A percentile compares a stretch with the other conserved stretches of the same genome.
Conservation (phyloP, 2,888 invertebrate species). For the Cordylochernes scorpioides region DNA sequence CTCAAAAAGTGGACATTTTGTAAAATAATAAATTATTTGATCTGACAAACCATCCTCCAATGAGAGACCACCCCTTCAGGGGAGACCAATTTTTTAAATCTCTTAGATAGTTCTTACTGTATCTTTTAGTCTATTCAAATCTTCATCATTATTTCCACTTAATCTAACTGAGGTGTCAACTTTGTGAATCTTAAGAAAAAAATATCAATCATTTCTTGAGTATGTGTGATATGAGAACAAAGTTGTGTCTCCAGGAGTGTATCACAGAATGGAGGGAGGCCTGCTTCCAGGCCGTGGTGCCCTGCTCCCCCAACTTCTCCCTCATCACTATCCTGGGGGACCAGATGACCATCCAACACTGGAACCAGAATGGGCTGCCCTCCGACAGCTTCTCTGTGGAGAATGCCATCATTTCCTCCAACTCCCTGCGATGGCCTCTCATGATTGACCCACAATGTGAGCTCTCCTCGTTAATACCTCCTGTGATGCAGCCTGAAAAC, state of each 20-base stretch:
- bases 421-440: conserved; percentile 48
- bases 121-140: too few relatives aligned
- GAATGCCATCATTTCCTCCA: conserved; percentile 24
- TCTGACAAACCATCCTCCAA: too few relatives aligned
- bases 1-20: too few relatives aligned
- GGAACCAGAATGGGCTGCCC: conserved; percentile 25
- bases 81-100: too few relatives aligned
- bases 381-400: conserved; percentile 25
- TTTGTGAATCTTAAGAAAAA: too few relatives aligned
- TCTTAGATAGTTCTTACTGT: too few relatives aligned
- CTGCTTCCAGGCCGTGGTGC: conserved; percentile 33
- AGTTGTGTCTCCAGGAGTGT: conserved; percentile 24
- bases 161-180: too few relatives aligned
- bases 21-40: too few relatives aligned
- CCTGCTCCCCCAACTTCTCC: conserved; percentile 47
- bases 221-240: conserved; percentile 1
- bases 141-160: too few relatives aligned
- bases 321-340: conserved; percentile 27
- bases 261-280: conserved; percentile 30
- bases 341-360: conserved; percentile 23
- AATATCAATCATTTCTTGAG: conserved; percentile 1
- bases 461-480: too few relatives aligned
- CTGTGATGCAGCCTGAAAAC: too few relatives aligned
- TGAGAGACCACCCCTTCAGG: too few relatives aligned
- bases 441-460: conserved; percentile 95